A percentile compares a stretch with the other conserved stretches of the same genome.
phyloP scores from a whole-genome alignment of 2,113 vertebrate species.

The Gopherus evgoodei region DNA sequence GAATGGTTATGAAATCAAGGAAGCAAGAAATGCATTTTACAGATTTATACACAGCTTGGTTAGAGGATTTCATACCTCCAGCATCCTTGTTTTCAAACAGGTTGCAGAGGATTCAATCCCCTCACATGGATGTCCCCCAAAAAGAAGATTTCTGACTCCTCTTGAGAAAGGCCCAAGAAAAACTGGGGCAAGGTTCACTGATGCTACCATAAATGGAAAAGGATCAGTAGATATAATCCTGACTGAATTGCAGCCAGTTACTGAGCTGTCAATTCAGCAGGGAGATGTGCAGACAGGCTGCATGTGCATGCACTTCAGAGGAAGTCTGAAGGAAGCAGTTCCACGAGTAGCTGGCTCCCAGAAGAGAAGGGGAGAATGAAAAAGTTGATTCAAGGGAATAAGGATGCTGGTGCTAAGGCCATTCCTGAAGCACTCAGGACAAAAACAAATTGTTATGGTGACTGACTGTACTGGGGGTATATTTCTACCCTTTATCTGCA shows the following conservation, averaged over 20 bases:
- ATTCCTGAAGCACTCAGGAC: background rate
- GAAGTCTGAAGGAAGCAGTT: background rate
- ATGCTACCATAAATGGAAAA: background rate
- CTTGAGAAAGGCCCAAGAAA: constrained; percentile 10
- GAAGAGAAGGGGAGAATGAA: background rate
- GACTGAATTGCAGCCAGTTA: background rate
- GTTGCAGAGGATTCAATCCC: background rate
- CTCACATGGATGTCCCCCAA: constrained; percentile 8
- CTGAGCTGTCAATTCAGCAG: background rate
- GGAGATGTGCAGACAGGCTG: background rate
- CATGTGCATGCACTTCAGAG: background rate
- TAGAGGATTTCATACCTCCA: background rate
- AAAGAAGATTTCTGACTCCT: background rate
- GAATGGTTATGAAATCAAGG: background rate
- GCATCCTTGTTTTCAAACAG: background rate
- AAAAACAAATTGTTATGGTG: background rate
- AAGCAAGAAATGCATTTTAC: background rate
- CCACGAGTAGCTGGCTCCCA: background rate
- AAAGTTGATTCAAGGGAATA: background rate
- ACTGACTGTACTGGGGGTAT: background rate
- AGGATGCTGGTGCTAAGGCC: background rate
- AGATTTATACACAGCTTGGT: background rate
- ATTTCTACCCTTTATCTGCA: background rate
- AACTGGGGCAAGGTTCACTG: constrained; percentile 35
- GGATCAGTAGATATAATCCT: background rate